phyloP scores from a whole-genome alignment of 2,888 invertebrate genomes.

The Drosophila kuntzei region DNA sequence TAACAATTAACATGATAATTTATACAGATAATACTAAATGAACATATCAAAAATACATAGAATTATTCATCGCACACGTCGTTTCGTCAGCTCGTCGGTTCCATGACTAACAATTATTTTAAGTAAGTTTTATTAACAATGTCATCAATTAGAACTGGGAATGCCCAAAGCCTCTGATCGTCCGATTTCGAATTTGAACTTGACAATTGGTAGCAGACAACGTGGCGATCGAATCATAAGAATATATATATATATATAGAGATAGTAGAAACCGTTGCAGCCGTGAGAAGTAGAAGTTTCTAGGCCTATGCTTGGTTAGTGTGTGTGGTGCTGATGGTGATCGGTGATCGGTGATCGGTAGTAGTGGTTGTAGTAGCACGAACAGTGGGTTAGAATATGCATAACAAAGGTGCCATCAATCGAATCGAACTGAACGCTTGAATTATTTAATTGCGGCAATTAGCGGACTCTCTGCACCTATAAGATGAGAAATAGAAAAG shows the following conservation, averaged over 20 bases:
- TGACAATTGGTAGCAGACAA: conserved; percentile 13
- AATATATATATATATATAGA: conserved; percentile 6
- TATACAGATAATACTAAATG: conserved; percentile 52
- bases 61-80: conserved; percentile 32
- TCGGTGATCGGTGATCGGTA: conserved; percentile 54
- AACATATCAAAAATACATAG: conserved; percentile 55
- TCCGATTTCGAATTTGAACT: conserved; percentile 29
- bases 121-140: conserved; percentile 33
- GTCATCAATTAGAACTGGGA: conserved; percentile 43
- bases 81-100: conserved; percentile 35
- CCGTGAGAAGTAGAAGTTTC: conserved; percentile 19
- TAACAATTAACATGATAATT: conserved; percentile 56
- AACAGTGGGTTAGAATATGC: conserved; percentile 75
- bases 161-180: conserved; percentile 23
- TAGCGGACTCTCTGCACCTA: conserved; percentile 80
- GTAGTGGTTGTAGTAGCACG: conserved; percentile 55
- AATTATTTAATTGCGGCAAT: conserved; percentile 81
- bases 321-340: conserved; percentile 68
- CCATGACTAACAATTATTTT: conserved; percentile 40
- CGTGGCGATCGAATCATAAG: conserved; percentile 33
- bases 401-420: conserved; percentile 75
- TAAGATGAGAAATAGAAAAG: conserved; percentile 57
- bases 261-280: conserved; percentile 47
- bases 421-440: conserved; percentile 53
- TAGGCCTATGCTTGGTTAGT: conserved; percentile 61